phyloP scores from a whole-genome alignment of 2,888 invertebrate species.

The Prosopocoilus inquinatus region DNA sequence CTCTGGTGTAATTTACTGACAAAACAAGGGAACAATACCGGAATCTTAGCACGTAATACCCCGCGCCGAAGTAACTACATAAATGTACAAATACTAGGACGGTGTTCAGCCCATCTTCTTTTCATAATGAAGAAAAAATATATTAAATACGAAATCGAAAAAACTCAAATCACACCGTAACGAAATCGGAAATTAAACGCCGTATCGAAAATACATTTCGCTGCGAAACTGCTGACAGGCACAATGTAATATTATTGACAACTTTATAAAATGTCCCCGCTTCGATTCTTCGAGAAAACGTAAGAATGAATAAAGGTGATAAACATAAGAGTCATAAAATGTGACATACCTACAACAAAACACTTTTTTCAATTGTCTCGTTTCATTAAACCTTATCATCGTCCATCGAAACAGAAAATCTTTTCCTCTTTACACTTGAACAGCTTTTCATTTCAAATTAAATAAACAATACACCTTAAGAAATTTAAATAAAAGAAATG shows the following conservation, averaged over 20 bases:
- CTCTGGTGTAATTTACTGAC: conserved; percentile 45
- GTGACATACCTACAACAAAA: no score
- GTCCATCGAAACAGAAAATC: no score
- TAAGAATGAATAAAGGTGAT: no score
- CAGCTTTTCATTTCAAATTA: no score
- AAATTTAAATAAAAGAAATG: no score
- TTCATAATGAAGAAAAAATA: not conserved
- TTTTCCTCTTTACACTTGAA: no score
- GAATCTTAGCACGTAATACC: conserved; percentile 38
- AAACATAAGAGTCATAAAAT: no score
- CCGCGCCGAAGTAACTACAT: not conserved
- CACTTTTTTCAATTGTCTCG: no score
- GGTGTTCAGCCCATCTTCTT: not conserved
- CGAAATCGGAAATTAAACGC: conserved; percentile 18
- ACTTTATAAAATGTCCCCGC: conserved; percentile 7
- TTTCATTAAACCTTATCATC: no score
- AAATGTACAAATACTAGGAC: not conserved
- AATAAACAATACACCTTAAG: no score
- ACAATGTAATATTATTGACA: conserved; percentile 14
- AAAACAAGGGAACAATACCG: conserved; percentile 44
- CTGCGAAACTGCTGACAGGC: conserved; percentile 7
- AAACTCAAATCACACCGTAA: not conserved
- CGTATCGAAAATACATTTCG: conserved; percentile 9
- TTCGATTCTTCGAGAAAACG: not conserved
- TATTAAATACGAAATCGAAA: not conserved